A percentile compares a stretch with the other conserved stretches of the same genome.
Evolutionary conservation across 92 coral and sea anemone species (phyloP).

Genomic region (Nematostella vectensis): DNA sequence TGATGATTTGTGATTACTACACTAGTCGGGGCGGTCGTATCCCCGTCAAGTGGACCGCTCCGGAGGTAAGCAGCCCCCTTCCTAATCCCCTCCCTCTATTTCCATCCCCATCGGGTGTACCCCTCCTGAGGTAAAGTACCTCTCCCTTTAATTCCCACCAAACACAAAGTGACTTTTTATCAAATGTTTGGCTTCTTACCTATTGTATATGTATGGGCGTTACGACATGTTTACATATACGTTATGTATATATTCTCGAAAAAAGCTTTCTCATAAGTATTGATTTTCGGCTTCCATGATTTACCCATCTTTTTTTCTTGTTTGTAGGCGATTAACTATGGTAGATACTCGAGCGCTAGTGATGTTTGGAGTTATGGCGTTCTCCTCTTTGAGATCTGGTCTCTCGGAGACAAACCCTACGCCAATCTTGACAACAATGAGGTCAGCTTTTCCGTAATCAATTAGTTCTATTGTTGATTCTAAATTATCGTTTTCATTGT

Average conservation of each 20-base stretch:
- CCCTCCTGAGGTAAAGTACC: no score
- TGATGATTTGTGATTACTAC: conserved; percentile 19
- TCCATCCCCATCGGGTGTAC: no score
- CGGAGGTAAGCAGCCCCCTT: conserved; percentile 12
- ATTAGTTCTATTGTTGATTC: no score
- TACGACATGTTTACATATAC: no score
- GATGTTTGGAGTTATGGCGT: conserved; percentile 38
- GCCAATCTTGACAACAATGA: conserved; percentile 26
- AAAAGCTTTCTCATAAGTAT: no score
- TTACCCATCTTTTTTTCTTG: conserved; percentile 1
- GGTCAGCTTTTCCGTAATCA: neutral
- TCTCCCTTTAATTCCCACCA: no score
- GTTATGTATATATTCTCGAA: no score
- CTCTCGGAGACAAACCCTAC: conserved; percentile 22
- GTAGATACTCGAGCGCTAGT: conserved; percentile 31
- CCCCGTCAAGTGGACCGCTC: conserved; percentile 35
- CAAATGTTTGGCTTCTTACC: neutral
- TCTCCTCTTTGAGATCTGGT: conserved; percentile 27
- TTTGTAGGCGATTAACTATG: conserved; percentile 20
- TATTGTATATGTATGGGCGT: neutral
- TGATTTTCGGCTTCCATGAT: no score
- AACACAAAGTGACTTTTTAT: neutral
- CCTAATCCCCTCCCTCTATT: no score
- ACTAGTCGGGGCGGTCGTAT: conserved; percentile 32
- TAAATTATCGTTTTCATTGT: no score